These are phyloP conservation scores for Hemistola chrysoprasaria DNA, from an alignment of 2,888 invertebrate species.

Conservation along the genomic window DNA sequence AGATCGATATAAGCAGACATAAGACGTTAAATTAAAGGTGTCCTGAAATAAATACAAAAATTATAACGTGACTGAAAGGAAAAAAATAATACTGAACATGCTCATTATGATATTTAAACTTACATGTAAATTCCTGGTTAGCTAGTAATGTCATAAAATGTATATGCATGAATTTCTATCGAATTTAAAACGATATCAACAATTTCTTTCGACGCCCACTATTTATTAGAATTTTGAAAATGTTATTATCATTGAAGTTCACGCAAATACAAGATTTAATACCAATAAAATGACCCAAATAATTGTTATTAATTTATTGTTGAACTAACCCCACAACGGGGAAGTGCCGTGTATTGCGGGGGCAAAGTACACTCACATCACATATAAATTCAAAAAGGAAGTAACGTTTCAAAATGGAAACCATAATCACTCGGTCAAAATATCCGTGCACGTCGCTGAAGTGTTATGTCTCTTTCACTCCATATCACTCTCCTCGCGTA, in stretches of 20 bases:
- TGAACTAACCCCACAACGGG: constrained; percentile 68
- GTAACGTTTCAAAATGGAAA: constrained; percentile 71
- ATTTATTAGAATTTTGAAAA: too few relatives aligned
- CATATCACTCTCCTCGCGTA: too few relatives aligned
- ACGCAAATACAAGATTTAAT: constrained; percentile 17
- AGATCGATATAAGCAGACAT: constrained; percentile 6
- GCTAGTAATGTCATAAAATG: constrained; percentile 29
- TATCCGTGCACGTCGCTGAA: too few relatives aligned
- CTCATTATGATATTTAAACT: constrained; percentile 38
- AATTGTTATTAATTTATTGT: constrained; percentile 63
- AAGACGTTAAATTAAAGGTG: constrained; percentile 17
- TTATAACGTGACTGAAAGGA: constrained; percentile 5
- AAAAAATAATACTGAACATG: constrained; percentile 26
- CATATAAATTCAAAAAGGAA: constrained; percentile 76
- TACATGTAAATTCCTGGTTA: constrained; percentile 59
- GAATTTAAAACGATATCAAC: too few relatives aligned
- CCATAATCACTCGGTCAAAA: too few relatives aligned
- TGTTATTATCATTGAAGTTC: too few relatives aligned
- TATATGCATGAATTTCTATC: constrained; percentile 14
- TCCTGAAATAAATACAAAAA: constrained; percentile 17
- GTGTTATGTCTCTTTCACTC: too few relatives aligned
- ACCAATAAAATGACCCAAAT: constrained; percentile 25
- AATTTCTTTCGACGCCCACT: too few relatives aligned
- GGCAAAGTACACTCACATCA: constrained; percentile 64
- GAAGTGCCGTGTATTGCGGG: constrained; percentile 65